phyloP scores from a whole-genome alignment of 2,113 vertebrate genomes.

The Mesocricetus auratus region DNA sequence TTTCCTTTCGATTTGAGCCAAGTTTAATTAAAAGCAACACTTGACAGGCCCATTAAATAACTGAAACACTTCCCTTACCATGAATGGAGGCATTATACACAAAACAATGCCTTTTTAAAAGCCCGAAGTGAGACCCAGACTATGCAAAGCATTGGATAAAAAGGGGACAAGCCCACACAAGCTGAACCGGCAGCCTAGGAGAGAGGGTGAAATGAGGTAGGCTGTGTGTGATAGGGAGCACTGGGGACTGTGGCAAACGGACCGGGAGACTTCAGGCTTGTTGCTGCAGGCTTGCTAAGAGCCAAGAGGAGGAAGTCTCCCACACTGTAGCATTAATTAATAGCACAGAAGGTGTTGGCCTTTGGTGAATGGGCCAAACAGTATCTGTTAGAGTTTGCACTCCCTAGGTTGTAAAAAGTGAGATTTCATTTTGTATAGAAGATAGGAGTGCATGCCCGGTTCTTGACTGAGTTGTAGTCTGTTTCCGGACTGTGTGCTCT shows the following conservation, averaged over 20 bases:
- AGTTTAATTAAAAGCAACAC: slow-evolving; percentile 73
- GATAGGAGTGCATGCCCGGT: not conserved
- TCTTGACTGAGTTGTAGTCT: not conserved
- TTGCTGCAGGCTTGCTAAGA: not conserved
- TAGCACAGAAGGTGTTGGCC: not conserved
- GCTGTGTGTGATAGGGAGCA: not conserved
- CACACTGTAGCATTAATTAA: not conserved
- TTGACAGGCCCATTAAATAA: slow-evolving; percentile 63
- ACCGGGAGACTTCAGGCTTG: not conserved
- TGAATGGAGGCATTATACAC: slow-evolving; percentile 64
- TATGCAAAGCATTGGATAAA: not conserved
- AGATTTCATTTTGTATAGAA: not conserved
- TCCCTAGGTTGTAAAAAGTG: not conserved
- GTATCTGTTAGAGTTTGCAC: not conserved
- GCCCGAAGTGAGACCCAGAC: not conserved
- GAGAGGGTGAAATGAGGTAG: too few relatives aligned
- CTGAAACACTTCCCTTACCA: slow-evolving; percentile 35
- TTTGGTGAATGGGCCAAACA: not conserved
- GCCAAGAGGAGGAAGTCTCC: not conserved
- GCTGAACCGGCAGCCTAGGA: not conserved
- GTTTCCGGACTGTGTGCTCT: not conserved
- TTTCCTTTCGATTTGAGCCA: slow-evolving; percentile 68
- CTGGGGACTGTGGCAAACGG: not conserved
- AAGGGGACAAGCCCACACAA: not conserved
- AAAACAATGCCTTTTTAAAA: slow-evolving; percentile 14